Base-by-base conservation (phyloP, 2,113 vertebrate species). In the Meleagris gallopavo region DNA sequence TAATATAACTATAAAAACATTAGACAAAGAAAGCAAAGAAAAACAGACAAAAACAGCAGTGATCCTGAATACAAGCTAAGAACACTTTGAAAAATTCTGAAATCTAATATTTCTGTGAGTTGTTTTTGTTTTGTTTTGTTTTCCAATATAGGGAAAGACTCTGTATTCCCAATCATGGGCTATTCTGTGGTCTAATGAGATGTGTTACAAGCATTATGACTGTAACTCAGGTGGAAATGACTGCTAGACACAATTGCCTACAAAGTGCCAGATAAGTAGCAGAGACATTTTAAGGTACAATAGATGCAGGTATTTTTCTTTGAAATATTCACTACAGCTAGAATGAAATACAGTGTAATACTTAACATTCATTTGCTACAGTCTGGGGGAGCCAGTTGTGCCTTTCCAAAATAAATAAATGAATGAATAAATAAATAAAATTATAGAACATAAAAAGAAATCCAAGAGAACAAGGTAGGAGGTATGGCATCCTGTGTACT, bases 331-430 rank as follows among this genome's bases (percentile, higher is more conserved):
- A 2, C 4, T 55, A 19, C 3, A 78, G 8, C 1, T 13, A 29
- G 32, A 60, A 66, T 32, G 14, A 84, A 55, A 40, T 41, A 32
- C 6, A 69, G 3, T 3, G 25, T 8, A 5, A n/a, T 76, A 16
- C n/a, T 45, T 7, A 8, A 46, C 8, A 30, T 1, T 19, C 1
- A 21, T 55, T 34, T 58, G 11, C 27, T 32, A 55, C 40, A 7
- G 58, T 24, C 4, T 10, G 5, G 7, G 36, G 13, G 5, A 83
- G 9, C 0, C 16, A 58, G 8, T 19, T 0, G 9, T 12, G 3
- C 2, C 4, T 67, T 43, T 52, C 10, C 1, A 73, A n/a, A 25
- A 30, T 27, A 21, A 54, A 17, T 71, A 34, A 41, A 20, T 20
- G 32, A 58, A 58, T 19, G 17, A 57, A 57, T 19, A 32, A 58